A percentile compares a stretch with the other conserved stretches of the same genome.
These are phyloP conservation scores for Seriola aureovittata DNA, from an alignment of 2,113 vertebrate species.

Conservation along the genomic window DNA sequence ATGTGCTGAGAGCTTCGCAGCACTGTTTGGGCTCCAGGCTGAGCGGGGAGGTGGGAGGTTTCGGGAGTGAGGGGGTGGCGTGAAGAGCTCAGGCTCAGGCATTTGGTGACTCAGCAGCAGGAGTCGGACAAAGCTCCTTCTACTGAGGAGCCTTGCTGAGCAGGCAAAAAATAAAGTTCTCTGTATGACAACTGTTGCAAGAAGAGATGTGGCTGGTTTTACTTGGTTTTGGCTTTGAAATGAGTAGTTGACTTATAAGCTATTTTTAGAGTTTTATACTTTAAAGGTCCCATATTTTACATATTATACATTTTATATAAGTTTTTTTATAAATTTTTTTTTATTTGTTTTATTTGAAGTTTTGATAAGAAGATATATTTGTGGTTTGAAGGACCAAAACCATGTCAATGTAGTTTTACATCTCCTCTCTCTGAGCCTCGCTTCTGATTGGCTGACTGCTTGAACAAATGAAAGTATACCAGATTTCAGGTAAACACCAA, in stretches of 20 bases:
- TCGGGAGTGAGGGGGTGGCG: neutral
- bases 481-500: too few species aligned
- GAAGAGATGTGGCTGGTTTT: neutral
- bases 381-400: too few species aligned
- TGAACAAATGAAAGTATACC: too few species aligned
- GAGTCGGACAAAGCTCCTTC: neutral
- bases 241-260: neutral
- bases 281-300: too few species aligned
- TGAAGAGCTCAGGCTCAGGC: neutral
- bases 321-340: too few species aligned
- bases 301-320: too few species aligned
- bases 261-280: neutral
- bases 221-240: neutral
- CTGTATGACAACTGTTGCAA: neutral
- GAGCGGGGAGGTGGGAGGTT: constrained; percentile 1
- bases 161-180: constrained; percentile 14
- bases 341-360: too few species aligned
- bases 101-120: constrained; percentile 58
- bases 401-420: too few species aligned
- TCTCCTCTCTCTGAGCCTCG: too few species aligned
- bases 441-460: too few species aligned
- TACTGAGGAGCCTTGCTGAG: constrained; percentile 28
- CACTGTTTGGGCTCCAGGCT: constrained; percentile 34
- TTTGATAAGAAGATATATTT: too few species aligned
- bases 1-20: constrained; percentile 1